phyloP scores from a whole-genome alignment of 1,140 invertebrate species.

The Brachionus plicatilis region DNA sequence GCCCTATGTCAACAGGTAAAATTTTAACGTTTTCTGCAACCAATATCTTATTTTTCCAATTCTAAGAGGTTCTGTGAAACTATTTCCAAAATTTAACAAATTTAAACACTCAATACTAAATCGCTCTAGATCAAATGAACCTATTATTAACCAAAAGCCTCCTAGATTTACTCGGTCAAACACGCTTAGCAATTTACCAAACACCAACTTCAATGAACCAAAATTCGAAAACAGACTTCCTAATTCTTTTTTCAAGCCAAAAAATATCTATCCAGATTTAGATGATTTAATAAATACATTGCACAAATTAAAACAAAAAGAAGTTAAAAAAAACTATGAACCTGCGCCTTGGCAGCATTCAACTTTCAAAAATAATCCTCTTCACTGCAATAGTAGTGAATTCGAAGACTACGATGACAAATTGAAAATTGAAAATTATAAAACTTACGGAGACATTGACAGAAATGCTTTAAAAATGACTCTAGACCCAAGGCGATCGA shows the following conservation, averaged over 20 bases:
- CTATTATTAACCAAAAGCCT: background rate
- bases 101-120: background rate
- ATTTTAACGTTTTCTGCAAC: background rate
- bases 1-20: background rate
- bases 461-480: background rate
- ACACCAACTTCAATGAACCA: background rate
- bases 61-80: background rate
- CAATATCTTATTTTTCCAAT: background rate
- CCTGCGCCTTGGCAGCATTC: slow-evolving; percentile 13
- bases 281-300: background rate
- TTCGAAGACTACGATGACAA: slow-evolving; percentile 1
- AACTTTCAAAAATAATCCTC: slow-evolving; percentile 13
- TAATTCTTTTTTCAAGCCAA: background rate
- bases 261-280: slow-evolving; percentile 7
- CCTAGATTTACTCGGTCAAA: background rate
- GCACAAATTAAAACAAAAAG: slow-evolving; percentile 14
- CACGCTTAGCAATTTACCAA: background rate
- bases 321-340: background rate
- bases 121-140: slow-evolving; percentile 14
- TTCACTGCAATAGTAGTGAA: background rate
- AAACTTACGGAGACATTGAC: background rate
- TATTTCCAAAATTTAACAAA: background rate
- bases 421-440: slow-evolving; percentile 15
- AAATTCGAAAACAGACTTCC: slow-evolving; percentile 1
- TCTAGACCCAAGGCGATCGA: too few relatives aligned